Percentiles rank a stretch among this genome's conserved stretches.
Evolutionary conservation across 2,888 invertebrate species (phyloP).

Genomic region (Drosophila melanosoma): DNA sequence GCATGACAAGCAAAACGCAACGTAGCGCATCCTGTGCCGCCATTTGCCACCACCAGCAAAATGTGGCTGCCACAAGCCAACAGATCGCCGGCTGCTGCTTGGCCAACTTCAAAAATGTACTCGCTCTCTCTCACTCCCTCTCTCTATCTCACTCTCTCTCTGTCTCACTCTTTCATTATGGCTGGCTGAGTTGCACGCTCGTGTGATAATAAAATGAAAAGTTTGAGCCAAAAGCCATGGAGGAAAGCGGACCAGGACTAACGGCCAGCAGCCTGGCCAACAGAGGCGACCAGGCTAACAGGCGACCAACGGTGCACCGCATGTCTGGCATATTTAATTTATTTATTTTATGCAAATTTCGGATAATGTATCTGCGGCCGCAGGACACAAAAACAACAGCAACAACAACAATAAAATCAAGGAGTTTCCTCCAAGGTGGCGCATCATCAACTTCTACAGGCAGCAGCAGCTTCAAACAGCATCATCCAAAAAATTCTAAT

Average conservation of each 20-base stretch:
- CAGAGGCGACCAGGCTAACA: constrained; percentile 24
- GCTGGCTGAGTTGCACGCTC: constrained; percentile 57
- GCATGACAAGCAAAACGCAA: constrained; percentile 80
- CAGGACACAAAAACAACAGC: constrained; percentile 71
- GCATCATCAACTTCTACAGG: constrained; percentile 17
- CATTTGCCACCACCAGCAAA: constrained; percentile 41
- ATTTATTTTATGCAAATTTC: constrained; percentile 84
- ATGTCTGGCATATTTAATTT: constrained; percentile 83
- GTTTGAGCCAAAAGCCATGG: constrained; percentile 54
- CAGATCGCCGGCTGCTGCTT: constrained; percentile 44
- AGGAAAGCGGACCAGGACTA: constrained; percentile 22
- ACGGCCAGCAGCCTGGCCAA: constrained; percentile 19
- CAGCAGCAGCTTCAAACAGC: constrained; percentile 11
- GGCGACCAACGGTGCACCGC: constrained; percentile 78
- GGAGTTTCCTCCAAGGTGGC: constrained; percentile 72
- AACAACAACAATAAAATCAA: constrained; percentile 61
- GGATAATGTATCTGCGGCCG: constrained; percentile 82
- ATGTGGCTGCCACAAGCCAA: constrained; percentile 46
- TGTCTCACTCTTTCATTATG: constrained; percentile 8
- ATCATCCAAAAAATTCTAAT: constrained; percentile 70
- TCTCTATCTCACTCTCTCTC: neutral
- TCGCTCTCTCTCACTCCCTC: constrained; percentile 8
- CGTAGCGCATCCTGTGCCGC: constrained; percentile 77
- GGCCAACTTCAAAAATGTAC: constrained; percentile 71
- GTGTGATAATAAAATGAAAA: constrained; percentile 79